Base-by-base conservation (phyloP, 2,113 vertebrate species). In the Stomatorhinus ivindoensis region DNA sequence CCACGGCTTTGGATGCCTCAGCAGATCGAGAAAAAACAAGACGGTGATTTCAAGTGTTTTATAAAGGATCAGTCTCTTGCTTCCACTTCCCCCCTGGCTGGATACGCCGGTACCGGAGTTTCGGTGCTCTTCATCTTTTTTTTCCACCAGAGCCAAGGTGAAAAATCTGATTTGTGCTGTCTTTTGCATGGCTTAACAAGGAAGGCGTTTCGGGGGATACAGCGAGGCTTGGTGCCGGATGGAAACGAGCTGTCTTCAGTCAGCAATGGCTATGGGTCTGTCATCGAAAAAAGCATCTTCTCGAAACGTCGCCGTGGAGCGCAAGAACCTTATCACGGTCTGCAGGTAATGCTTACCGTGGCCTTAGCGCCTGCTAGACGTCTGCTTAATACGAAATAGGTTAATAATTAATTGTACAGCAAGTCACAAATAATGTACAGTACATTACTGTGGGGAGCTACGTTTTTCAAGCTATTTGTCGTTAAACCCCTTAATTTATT, bases 301-400 rank as follows among this genome's bases (percentile, higher is more conserved):
- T 91, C 93, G 97, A 89, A 97, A 96, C 93, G 93, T 97, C 87
- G 95, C 96, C 2, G 97, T 97, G 95, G 97, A 98, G 92, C 95
- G 97, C 65, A 97, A 95, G 89, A 98, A 98, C 94, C 97, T 98
- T 84, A 95, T 98, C 91, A 97, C 97, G 69, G 97, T 98, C 58
- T 98, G 97, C 97, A 97, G 97, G 97, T 98, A 91, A 87, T 35
- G 61, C 19, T 44, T 76, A n/a, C 24, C 15, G 21, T 50, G 42
- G 47, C 3, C 5, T 80, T 2, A 46, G 10, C 50, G 27, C 21
- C 24, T 3, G 39, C 46, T 58, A 39, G 15, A 91, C 89, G 86
- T 91, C 91, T 91, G 58, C 11, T 44, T 76, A 15, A 42, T 46
- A 90, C 89, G 42, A 80, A 80, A 39, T 39, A 80, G 35, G 9